phyloP scores from a whole-genome alignment of 2,888 invertebrate species.

The Baccha elongata region DNA sequence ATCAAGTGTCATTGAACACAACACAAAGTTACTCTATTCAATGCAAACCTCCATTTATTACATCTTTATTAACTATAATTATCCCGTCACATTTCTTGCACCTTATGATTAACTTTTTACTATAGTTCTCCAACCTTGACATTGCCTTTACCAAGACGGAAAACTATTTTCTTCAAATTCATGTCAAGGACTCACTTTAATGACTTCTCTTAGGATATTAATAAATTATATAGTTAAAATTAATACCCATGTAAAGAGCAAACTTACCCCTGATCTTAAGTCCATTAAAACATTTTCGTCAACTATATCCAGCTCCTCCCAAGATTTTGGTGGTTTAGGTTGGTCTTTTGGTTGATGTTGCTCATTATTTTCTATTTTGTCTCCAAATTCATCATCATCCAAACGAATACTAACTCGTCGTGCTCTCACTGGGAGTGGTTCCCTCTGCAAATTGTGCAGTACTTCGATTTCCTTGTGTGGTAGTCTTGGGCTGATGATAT shows the following conservation, averaged over 20 bases:
- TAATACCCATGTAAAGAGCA: constrained; percentile 13
- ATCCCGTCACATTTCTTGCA: no score
- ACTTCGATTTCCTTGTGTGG: constrained; percentile 87
- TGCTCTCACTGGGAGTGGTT: constrained; percentile 85
- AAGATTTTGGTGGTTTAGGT: constrained; percentile 79
- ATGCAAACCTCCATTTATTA: no score
- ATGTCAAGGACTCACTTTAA: background rate
- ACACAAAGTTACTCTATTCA: no score
- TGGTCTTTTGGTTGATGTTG: constrained; percentile 55
- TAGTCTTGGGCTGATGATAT: constrained; percentile 81
- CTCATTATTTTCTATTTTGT: constrained; percentile 70
- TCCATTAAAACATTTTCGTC: constrained; percentile 86
- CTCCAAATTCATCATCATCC: constrained; percentile 41
- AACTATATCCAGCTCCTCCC: constrained; percentile 86
- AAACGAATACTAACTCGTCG: constrained; percentile 72
- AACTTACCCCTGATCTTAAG: constrained; percentile 87
- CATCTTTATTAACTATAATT: no score
- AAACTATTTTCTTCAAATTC: background rate
- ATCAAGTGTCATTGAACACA: no score
- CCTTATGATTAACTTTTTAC: background rate
- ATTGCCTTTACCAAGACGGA: background rate
- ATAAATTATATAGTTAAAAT: constrained; percentile 22
- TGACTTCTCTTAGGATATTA: background rate
- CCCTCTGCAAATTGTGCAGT: constrained; percentile 87
- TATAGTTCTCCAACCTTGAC: background rate